These are phyloP conservation scores for Scleropages formosus DNA, from an alignment of 2,797 vertebrate species.

Conservation along the genomic window DNA sequence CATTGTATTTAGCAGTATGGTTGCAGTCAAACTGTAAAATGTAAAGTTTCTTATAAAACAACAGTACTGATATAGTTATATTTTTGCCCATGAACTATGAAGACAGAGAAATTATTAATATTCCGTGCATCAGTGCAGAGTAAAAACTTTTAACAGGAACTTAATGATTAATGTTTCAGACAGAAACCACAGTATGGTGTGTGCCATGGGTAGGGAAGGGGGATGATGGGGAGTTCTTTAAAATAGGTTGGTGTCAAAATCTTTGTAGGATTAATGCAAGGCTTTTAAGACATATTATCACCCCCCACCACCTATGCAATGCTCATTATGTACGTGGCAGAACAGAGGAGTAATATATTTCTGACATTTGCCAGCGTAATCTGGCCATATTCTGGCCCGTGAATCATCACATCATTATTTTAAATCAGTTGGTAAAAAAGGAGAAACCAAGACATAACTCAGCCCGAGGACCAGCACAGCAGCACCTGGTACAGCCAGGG, in stretches of 20 bases:
- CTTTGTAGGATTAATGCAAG: constrained; percentile 63
- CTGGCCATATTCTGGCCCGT: constrained; percentile 60
- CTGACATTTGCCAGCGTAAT: constrained; percentile 56
- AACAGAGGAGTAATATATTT: constrained; percentile 71
- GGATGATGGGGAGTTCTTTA: constrained; percentile 65
- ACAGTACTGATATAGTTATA: too few relatives aligned
- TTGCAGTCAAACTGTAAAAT: too few relatives aligned
- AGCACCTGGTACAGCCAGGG: constrained; percentile 1
- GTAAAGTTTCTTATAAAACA: too few relatives aligned
- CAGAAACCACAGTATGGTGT: constrained; percentile 28
- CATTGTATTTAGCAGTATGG: too few relatives aligned
- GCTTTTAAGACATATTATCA: constrained; percentile 65
- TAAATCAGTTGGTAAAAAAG: constrained; percentile 58
- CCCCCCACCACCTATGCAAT: constrained; percentile 53
- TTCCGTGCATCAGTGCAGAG: too few relatives aligned
- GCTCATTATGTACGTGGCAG: constrained; percentile 68
- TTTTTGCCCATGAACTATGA: too few relatives aligned
- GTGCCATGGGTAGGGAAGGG: constrained; percentile 46
- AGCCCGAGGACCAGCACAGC: constrained; percentile 41
- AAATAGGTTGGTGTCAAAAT: constrained; percentile 53
- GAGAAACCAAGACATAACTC: constrained; percentile 55
- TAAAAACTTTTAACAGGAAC: constrained; percentile 34
- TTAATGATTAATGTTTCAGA: background rate
- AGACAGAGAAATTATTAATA: too few relatives aligned
- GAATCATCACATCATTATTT: constrained; percentile 68